Conservation (phyloP, 2,888 invertebrate species). For the Geotrupes spiniger region DNA sequence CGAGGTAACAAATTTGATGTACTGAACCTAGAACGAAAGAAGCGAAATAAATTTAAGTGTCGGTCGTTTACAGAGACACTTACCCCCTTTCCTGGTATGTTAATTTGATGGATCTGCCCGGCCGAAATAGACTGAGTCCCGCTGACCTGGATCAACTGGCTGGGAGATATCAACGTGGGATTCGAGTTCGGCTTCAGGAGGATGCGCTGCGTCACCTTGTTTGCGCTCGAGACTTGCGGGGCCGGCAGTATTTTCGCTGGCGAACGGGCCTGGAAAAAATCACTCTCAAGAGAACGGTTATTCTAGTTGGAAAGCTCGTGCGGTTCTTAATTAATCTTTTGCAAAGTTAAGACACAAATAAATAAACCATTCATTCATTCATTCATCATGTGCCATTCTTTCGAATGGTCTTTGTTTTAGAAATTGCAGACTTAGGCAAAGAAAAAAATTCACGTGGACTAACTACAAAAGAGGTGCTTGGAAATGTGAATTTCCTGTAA, state of each 20-base stretch:
- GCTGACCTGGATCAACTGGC: constrained; percentile 45
- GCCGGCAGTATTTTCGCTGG: constrained; percentile 70
- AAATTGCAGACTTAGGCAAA: no score
- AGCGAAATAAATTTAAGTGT: no score
- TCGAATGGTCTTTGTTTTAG: no score
- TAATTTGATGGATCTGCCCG: constrained; percentile 66
- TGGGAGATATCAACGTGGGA: constrained; percentile 47
- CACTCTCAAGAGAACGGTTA: no score
- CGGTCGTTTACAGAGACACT: constrained; percentile 32
- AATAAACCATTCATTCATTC: constrained; percentile 42
- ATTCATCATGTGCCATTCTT: no score
- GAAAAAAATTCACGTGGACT: no score
- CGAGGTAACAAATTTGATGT: constrained; percentile 64
- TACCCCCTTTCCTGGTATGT: constrained; percentile 70
- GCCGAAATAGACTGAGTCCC: constrained; percentile 47
- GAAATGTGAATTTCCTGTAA: no score
- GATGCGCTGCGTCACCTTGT: constrained; percentile 53
- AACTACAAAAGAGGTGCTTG: no score
- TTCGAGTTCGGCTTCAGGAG: constrained; percentile 52
- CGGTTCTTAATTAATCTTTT: no score
- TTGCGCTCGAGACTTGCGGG: constrained; percentile 48
- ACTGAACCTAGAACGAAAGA: constrained; percentile 58
- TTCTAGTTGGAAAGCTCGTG: no score
- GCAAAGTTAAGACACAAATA: no score
- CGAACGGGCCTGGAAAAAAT: constrained; percentile 64